Base-by-base conservation (phyloP, 2,797 vertebrate species). In the Parotocinclus haroldoi region DNA sequence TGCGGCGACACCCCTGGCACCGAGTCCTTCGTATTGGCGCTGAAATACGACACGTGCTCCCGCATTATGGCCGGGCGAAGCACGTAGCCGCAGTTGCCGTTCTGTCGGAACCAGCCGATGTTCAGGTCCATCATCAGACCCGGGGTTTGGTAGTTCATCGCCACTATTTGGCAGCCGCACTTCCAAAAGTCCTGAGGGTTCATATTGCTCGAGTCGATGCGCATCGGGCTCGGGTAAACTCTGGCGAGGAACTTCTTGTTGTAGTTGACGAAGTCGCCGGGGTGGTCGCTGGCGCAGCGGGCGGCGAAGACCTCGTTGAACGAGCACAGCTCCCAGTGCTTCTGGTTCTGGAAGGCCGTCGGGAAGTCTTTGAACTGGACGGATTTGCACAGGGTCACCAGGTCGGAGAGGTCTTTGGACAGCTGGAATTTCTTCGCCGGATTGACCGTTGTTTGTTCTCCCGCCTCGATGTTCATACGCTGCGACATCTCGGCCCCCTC, bases 161-260 rank as follows among this genome's bases (percentile, higher is more conserved):
- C 94, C 66, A 99, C 97, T 38, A 99, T 95, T 75, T 99, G 97
- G 83, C 97, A 99, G 50, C 97, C 97, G 16, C 96, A 99, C 73
- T 99, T 99, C 97, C 97, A 99, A 76, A 96, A 98, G 76, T 99
- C 97, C 82, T 98, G 96, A 49, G 96, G 97, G 79, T 98, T 99
- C 95, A 98, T 98, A 84, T 98, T 99, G 81, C 96, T 98, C 0
- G 97, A 98, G 83, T 99, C 96, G 11, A 99, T 99, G 74, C 97
- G 88, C 97, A 99, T 99, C 0, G 96, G 97, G 71, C 94, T 99
- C 0, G 97, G 97, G 63, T 98, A 98, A 69, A 99, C 92, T 10
- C 96, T 86, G 0, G 95, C 93, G 0, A 99, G 90, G 75, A 95
- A 99, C 76, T 94, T 96, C 75, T 99, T 99, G 85, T 99, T 99